A percentile compares a stretch with the other conserved stretches of the same genome.
phyloP scores from a whole-genome alignment of 2,797 vertebrate genomes.

The Muscicapa striata region DNA sequence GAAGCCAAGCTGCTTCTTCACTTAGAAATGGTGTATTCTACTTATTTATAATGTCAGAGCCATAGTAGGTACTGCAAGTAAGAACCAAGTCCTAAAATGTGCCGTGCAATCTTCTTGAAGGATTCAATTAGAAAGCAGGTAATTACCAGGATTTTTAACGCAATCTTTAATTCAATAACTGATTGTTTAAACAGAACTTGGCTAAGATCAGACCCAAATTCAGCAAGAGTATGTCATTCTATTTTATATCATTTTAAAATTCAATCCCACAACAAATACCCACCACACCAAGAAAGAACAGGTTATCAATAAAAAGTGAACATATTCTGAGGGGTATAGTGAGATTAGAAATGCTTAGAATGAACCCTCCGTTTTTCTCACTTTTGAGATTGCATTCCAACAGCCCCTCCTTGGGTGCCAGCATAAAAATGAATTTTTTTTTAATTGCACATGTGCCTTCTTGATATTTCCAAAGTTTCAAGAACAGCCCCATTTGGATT shows the following conservation, averaged over 20 bases:
- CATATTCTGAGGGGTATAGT: not conserved
- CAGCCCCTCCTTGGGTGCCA: not conserved
- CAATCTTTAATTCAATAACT: not conserved
- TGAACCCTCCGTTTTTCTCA: not conserved
- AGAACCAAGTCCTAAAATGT: not conserved
- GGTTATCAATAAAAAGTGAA: not conserved
- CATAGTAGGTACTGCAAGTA: not conserved
- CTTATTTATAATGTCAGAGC: not conserved
- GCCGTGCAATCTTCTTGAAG: not conserved
- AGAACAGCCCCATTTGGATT: constrained; percentile 39
- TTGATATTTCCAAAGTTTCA: constrained; percentile 19
- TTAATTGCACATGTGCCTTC: not conserved
- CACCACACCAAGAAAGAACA: not conserved
- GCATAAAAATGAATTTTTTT: constrained; percentile 29
- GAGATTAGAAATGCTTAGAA: constrained; percentile 8
- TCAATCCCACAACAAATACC: not conserved
- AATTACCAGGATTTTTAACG: not conserved
- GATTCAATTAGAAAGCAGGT: not conserved
- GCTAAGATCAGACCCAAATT: not conserved
- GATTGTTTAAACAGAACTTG: not conserved
- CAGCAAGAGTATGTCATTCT: not conserved
- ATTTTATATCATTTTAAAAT: not conserved
- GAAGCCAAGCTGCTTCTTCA: not conserved
- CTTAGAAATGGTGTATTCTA: not conserved
- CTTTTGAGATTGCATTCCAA: not conserved